Conservation (phyloP, 2,113 vertebrate species). For the Psilopogon haemacephalus region DNA sequence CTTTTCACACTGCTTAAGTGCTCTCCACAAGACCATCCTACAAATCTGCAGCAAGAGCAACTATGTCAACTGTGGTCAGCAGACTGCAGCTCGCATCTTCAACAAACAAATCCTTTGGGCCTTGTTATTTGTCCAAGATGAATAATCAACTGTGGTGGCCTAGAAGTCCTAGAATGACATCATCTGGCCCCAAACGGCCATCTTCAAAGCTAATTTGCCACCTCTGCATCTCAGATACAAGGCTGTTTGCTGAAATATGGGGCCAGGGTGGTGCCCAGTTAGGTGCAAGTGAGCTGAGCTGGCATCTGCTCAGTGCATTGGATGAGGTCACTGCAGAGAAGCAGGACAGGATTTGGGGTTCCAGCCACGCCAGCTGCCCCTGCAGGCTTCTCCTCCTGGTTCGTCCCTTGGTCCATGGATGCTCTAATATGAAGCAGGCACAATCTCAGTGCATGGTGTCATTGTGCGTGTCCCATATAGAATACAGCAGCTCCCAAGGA, state of each 20-base stretch:
- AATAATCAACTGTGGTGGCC: neutral
- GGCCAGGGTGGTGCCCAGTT: fast-evolving
- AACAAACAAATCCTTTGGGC: neutral
- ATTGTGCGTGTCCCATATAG: neutral
- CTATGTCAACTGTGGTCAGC: neutral
- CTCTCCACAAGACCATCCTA: neutral
- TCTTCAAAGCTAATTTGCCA: neutral
- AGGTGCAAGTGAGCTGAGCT: fast-evolving
- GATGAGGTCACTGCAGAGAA: neutral
- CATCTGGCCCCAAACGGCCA: neutral
- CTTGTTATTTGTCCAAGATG: neutral
- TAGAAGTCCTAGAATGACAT: conserved; percentile 5
- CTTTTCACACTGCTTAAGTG: neutral
- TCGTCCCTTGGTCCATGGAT: fast-evolving
- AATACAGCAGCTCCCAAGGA: neutral
- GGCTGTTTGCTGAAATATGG: neutral
- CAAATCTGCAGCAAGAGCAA: neutral
- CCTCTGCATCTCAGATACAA: neutral
- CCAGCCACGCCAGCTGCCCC: fast-evolving
- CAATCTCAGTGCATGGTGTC: neutral
- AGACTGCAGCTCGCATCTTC: neutral
- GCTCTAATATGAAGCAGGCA: neutral
- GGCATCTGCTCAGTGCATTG: fast-evolving
- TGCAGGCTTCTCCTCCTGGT: fast-evolving
- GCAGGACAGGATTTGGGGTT: fast-evolving